Evolutionary conservation across 92 coral and sea anemone genomes (phyloP), one percentile per base, ranked within the genome.

Genomic region (Metridium senile): DNA sequence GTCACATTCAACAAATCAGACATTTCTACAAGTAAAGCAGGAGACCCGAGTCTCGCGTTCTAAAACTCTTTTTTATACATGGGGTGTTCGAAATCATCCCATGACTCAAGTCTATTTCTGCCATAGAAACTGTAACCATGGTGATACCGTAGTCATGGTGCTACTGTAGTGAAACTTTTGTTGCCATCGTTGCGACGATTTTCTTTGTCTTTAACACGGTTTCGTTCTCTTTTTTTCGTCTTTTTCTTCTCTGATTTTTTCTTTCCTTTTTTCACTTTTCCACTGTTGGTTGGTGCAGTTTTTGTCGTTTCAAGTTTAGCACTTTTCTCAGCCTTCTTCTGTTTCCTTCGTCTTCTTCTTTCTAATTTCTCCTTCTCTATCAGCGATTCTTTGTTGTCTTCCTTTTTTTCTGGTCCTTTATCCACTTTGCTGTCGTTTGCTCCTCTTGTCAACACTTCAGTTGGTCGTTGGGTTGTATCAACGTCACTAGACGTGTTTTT

Each of bases 301-400:
- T 3, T 33, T 56, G 25, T 33, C 16, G 31, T 31, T 33, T 47
- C 68, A 17, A 3, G 43, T 71, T 52, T 51, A 18, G 20, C 1
- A 29, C 28, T 46, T 54, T 71, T 71, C 26, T 54, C 29, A 13
- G 30, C 34, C 32, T 58, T 73, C 22, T 35, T 73, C 68, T 73
- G 63, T 33, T 73, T 73, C 33, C 78, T 58, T 73, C 35, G 58
- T 31, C 56, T 57, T 46, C 30, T 32, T 21, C 49, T 73, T 19
- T 73, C 78, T 7, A 47, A 20, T n/a, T 73, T 58, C n/a, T 58
- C 78, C 31, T 73, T 73, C 2, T 58, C 67, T 20, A 20, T 62
- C 1, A 35, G 25, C 2, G 54, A 33, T n/a, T 56, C 66, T 30
- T 33, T 33, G 26, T 73, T 54, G 49, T 33, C 26, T 58, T 22